Evolutionary conservation across 2,113 vertebrate species (phyloP).

Genomic region (Acrocephalus kingi): DNA sequence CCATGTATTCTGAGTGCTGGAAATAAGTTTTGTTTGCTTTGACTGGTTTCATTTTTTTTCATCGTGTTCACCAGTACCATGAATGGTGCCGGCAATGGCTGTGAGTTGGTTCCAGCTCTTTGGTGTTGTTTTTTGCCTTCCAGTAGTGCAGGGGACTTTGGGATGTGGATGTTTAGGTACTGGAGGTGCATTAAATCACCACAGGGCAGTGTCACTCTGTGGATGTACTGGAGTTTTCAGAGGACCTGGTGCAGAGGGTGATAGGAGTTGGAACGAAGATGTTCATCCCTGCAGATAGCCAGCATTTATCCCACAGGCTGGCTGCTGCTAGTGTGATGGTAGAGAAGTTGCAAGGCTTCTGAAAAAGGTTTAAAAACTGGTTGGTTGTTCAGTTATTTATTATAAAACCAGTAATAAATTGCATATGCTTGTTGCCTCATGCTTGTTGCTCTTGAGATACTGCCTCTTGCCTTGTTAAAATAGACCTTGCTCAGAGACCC

Average conservation of each 20-base stretch:
- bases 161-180: neutral
- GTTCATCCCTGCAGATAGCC: neutral
- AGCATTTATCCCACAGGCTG: neutral
- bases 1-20: neutral
- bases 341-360: neutral
- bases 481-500: neutral
- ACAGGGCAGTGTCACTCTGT: neutral
- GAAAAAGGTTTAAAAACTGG: neutral
- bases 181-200: neutral
- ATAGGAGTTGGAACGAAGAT: neutral
- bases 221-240: neutral
- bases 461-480: neutral
- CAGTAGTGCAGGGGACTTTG: neutral
- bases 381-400: neutral
- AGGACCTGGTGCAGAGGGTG: neutral
- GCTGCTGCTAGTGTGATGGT: neutral
- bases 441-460: neutral
- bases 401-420: neutral
- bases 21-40: neutral
- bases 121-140: neutral
- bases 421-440: neutral
- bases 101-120: neutral
- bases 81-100: neutral
- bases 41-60: neutral
- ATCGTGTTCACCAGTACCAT: neutral